A percentile compares a stretch with the other conserved stretches of the same genome.
phyloP scores from a whole-genome alignment of 2,797 vertebrate species.

The Hoplostethus atlanticus region DNA sequence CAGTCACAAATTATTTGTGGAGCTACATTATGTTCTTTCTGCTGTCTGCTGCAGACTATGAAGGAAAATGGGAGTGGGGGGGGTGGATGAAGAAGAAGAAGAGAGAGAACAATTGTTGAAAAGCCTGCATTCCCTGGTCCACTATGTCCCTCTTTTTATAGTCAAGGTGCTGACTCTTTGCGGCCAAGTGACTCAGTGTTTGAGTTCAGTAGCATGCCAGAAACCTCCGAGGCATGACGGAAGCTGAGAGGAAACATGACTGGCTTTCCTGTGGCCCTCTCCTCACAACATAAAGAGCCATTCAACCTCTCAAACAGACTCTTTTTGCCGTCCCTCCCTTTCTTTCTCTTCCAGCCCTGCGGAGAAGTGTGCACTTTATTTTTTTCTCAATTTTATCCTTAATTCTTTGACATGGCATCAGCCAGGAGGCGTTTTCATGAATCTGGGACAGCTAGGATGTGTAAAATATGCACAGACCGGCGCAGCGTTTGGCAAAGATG shows the following conservation, averaged over 20 bases:
- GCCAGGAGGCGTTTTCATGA: constrained; percentile 58
- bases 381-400: constrained; percentile 36
- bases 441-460: constrained; percentile 67
- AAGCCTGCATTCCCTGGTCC: constrained; percentile 6
- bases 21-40: background rate
- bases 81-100: background rate
- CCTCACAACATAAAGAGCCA: constrained; percentile 44
- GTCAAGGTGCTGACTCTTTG: constrained; percentile 24
- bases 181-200: constrained; percentile 36
- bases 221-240: constrained; percentile 59
- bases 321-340: background rate
- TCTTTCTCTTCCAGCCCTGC: constrained; percentile 45
- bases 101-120: background rate
- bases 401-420: constrained; percentile 51
- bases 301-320: constrained; percentile 49
- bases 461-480: constrained; percentile 51
- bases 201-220: constrained; percentile 43
- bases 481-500: constrained; percentile 46
- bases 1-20: background rate
- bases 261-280: constrained; percentile 34
- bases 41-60: constrained; percentile 10
- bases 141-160: constrained; percentile 9
- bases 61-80: background rate
- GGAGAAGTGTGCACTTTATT: constrained; percentile 62
- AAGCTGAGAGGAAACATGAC: constrained; percentile 60